phyloP scores from a whole-genome alignment of 2,797 vertebrate species.

The Artibeus lituratus region DNA sequence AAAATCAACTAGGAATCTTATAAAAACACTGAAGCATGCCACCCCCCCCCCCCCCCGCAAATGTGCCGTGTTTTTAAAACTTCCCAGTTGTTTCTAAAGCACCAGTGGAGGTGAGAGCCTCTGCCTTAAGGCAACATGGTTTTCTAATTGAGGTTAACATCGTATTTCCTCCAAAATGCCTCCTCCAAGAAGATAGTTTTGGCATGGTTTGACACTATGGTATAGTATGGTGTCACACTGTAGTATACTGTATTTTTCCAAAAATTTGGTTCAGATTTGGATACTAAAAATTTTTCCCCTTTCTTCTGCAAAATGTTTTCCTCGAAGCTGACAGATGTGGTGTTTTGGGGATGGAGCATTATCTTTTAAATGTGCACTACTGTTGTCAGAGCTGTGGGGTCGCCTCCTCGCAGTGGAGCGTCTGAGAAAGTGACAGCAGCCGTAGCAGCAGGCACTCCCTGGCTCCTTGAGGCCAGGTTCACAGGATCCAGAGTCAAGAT shows the following conservation, averaged over 20 bases:
- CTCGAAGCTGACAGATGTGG: slow-evolving; percentile 60
- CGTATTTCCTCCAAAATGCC: neutral
- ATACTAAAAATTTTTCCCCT: slow-evolving; percentile 45
- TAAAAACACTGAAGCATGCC: neutral
- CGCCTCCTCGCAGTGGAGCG: neutral
- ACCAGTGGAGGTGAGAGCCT: neutral
- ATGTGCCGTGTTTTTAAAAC: neutral
- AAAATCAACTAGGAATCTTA: neutral
- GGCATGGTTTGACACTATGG: neutral
- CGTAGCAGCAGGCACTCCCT: slow-evolving; percentile 38
- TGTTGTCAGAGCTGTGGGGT: slow-evolving; percentile 55
- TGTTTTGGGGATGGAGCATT: slow-evolving; percentile 53
- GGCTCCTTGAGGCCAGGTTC: slow-evolving; percentile 32
- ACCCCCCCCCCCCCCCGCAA: neutral
- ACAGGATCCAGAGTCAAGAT: slow-evolving; percentile 11
- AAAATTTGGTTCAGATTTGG: slow-evolving; percentile 23
- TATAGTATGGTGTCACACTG: neutral
- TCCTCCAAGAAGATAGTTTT: neutral
- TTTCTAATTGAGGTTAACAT: slow-evolving; percentile 6
- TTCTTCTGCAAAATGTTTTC: slow-evolving; percentile 70
- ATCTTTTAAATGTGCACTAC: slow-evolving; percentile 61
- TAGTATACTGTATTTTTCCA: neutral
- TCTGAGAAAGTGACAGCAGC: slow-evolving; percentile 63
- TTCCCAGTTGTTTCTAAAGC: neutral
- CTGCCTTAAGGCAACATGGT: neutral